A percentile compares a stretch with the other conserved stretches of the same genome.
These are phyloP conservation scores for Lithobates pipiens DNA, from an alignment of 2,797 vertebrate genomes.

Conservation along the genomic window DNA sequence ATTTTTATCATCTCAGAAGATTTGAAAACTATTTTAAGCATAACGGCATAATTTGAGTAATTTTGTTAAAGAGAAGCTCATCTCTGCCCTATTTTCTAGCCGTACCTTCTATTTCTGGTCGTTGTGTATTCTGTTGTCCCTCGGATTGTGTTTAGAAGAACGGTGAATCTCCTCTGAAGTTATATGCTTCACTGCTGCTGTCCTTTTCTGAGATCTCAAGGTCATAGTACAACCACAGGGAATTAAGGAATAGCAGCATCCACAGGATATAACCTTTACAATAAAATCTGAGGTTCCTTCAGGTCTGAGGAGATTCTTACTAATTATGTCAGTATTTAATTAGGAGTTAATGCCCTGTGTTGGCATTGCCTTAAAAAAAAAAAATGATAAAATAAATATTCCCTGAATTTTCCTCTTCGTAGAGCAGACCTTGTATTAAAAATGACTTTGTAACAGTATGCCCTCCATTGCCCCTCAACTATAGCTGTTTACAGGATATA, in stretches of 20 bases:
- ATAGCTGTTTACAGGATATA: background rate
- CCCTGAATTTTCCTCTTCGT: background rate
- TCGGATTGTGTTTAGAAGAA: background rate
- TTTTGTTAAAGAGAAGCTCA: background rate
- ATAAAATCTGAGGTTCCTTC: background rate
- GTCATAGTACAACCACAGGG: slow-evolving; percentile 1
- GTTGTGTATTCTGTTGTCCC: background rate
- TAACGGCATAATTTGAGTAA: background rate
- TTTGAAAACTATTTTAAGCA: background rate
- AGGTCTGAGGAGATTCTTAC: background rate
- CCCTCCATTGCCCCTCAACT: background rate
- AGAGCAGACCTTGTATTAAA: background rate
- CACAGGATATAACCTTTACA: slow-evolving; percentile 13
- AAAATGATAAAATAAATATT: background rate
- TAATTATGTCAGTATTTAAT: background rate
- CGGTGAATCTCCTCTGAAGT: background rate
- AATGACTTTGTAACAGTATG: background rate
- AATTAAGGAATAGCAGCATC: background rate
- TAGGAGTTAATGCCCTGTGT: background rate
- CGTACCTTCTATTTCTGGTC: background rate
- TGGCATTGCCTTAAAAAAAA: background rate
- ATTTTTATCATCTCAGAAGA: slow-evolving; percentile 18
- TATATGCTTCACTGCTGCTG: background rate
- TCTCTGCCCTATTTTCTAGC: background rate
- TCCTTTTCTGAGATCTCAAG: slow-evolving; percentile 3